Percentiles rank a stretch among this genome's conserved stretches.
Conservation (phyloP, 2,797 vertebrate genomes). For the Xyrichtys novacula region DNA sequence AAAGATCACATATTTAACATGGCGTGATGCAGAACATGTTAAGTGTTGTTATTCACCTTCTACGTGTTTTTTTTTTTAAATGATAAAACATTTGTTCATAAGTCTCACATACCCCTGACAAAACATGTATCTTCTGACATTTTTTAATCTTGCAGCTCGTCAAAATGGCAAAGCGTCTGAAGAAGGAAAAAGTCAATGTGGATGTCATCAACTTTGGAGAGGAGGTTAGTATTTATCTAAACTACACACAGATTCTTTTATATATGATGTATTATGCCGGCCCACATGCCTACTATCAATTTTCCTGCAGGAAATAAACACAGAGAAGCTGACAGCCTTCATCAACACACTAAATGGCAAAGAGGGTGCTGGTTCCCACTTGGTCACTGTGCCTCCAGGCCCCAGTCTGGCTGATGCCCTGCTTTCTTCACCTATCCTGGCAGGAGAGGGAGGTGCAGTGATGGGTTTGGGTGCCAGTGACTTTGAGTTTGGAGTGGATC, state of each 20-base stretch:
- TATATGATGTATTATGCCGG: conserved; percentile 44
- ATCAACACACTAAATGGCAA: conserved; percentile 96
- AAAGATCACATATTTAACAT: too few species aligned
- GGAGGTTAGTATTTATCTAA: conserved; percentile 84
- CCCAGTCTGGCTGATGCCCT: conserved; percentile 94
- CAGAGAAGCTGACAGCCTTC: conserved; percentile 94
- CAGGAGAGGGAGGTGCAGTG: conserved; percentile 94
- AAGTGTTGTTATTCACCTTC: too few species aligned
- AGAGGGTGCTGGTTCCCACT: conserved; percentile 93
- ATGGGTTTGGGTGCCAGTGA: conserved; percentile 93
- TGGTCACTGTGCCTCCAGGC: conserved; percentile 95
- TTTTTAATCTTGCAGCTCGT: conserved; percentile 84
- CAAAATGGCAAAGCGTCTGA: conserved; percentile 94
- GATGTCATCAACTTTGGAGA: conserved; percentile 96
- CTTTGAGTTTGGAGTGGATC: conserved; percentile 96
- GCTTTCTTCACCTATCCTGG: conserved; percentile 94
- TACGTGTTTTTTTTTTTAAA: not conserved
- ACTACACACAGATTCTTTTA: not conserved
- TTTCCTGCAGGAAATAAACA: conserved; percentile 89
- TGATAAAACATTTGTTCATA: not conserved
- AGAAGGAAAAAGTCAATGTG: conserved; percentile 97
- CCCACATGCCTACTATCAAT: conserved; percentile 73
- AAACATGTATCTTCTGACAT: conserved; percentile 7
- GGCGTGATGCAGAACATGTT: too few species aligned
- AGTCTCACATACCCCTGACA: not conserved